Evolutionary conservation across 2,888 invertebrate genomes (phyloP).

Genomic region (Hirtodrosophila cameraria): DNA sequence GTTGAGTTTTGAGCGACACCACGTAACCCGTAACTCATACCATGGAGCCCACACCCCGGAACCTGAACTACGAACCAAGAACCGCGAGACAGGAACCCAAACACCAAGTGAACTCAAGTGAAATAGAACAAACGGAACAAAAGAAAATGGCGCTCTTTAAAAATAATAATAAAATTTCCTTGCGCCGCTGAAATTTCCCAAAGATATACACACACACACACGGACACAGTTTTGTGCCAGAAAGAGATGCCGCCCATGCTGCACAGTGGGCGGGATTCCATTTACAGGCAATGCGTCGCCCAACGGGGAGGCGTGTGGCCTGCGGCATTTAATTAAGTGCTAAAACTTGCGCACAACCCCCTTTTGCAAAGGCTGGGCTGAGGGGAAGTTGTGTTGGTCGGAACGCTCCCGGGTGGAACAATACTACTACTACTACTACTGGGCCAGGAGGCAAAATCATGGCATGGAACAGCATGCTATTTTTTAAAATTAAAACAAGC

Average conservation of each 20-base stretch:
- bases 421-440: not conserved
- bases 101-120: conserved; percentile 29
- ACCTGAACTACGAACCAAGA: not conserved
- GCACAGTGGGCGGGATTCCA: conserved; percentile 73
- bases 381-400: not conserved
- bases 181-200: conserved; percentile 62
- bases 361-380: not conserved
- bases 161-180: conserved; percentile 58
- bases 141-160: conserved; percentile 67
- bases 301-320: conserved; percentile 45
- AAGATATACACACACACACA: conserved; percentile 23
- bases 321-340: conserved; percentile 73
- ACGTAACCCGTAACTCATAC: not conserved
- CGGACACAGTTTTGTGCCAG: conserved; percentile 23
- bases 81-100: not conserved
- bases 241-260: conserved; percentile 63
- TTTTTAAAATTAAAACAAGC: conserved; percentile 78
- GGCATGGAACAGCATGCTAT: conserved; percentile 69
- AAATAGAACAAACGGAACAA: conserved; percentile 32
- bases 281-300: conserved; percentile 12
- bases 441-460: conserved; percentile 11
- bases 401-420: not conserved
- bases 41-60: not conserved
- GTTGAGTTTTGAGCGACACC: conserved; percentile 33
- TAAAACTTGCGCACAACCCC: conserved; percentile 50